A percentile compares a stretch with the other conserved stretches of the same genome.
Evolutionary conservation across 2,113 vertebrate species (phyloP).

Genomic region (Dicerorhinus sumatrensis): DNA sequence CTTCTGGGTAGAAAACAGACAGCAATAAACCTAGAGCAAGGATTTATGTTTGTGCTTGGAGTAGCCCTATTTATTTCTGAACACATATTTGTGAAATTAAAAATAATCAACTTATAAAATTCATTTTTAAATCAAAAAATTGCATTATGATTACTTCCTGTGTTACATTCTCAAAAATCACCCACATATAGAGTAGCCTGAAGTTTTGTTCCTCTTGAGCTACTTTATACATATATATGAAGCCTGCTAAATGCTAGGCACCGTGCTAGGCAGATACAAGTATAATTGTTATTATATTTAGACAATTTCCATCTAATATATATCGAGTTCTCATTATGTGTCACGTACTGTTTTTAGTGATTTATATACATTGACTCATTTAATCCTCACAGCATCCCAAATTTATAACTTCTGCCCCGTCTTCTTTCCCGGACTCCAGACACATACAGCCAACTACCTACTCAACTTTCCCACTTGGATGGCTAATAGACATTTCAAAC

Average conservation of each 20-base stretch:
- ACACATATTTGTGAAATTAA: conserved; percentile 21
- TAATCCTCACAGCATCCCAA: background rate
- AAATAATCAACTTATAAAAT: background rate
- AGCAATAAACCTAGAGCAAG: background rate
- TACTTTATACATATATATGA: background rate
- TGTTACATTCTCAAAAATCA: background rate
- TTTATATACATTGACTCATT: background rate
- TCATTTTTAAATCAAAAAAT: conserved; percentile 8
- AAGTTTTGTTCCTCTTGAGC: background rate
- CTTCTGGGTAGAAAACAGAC: background rate
- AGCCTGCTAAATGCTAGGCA: background rate
- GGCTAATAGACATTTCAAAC: background rate
- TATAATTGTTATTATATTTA: background rate
- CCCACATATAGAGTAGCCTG: background rate
- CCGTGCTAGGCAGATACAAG: background rate
- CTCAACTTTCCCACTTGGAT: background rate
- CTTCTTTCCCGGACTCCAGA: background rate
- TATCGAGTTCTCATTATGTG: background rate
- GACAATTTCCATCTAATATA: background rate
- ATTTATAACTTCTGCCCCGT: background rate
- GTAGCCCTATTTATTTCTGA: background rate
- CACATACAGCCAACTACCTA: background rate
- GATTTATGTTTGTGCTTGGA: background rate
- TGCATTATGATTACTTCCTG: background rate
- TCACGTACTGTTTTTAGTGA: background rate